A percentile compares a stretch with the other conserved stretches of the same genome.
These are phyloP conservation scores for Halcyon senegalensis DNA, from an alignment of 2,113 vertebrate genomes.

Conservation along the genomic window DNA sequence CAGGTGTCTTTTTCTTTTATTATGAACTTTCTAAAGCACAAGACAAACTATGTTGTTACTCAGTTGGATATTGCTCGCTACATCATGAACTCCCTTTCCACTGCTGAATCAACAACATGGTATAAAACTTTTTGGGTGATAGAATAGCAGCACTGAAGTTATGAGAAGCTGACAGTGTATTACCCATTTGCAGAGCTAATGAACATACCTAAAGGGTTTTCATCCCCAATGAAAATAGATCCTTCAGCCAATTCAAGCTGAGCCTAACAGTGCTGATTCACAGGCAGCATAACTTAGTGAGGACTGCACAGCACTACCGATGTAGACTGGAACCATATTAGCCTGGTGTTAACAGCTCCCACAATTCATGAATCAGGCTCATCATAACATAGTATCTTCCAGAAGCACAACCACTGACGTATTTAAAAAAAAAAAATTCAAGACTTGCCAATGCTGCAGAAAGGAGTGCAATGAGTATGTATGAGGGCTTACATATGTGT, in stretches of 20 bases:
- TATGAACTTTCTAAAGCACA: constrained; percentile 41
- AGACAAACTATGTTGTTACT: background rate
- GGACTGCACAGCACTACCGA: background rate
- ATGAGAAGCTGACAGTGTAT: background rate
- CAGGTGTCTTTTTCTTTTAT: constrained; percentile 42
- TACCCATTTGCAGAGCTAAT: background rate
- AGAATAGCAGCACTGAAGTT: background rate
- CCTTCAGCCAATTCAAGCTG: background rate
- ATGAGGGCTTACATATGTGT: background rate
- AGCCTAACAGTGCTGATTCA: background rate
- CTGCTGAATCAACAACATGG: background rate
- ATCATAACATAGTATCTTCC: background rate
- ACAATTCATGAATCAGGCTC: background rate
- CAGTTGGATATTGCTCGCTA: background rate
- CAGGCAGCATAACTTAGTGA: background rate
- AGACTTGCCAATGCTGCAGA: background rate
- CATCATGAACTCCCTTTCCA: background rate
- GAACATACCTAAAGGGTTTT: background rate
- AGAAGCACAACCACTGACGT: background rate
- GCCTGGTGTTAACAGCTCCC: background rate
- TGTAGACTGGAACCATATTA: background rate
- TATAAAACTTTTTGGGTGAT: background rate
- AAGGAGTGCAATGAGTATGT: background rate
- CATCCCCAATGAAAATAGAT: background rate
- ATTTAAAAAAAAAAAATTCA: background rate